Evolutionary conservation across 2,888 invertebrate genomes (phyloP), one percentile per base, ranked within the genome.

Genomic region (Plagodis pulveraria): DNA sequence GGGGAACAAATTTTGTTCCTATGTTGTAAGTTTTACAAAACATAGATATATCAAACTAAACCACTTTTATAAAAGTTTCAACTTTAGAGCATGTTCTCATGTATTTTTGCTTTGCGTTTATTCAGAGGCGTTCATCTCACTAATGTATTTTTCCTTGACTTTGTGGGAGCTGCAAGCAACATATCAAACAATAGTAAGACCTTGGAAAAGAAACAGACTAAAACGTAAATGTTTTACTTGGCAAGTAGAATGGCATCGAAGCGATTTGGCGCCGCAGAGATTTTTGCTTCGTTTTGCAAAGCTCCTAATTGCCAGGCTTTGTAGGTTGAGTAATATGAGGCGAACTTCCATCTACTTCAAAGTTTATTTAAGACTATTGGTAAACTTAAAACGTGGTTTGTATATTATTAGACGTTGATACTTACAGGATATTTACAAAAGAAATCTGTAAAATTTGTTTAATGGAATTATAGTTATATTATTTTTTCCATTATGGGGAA

Each of bases 141-240:
- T n/a, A 2, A 34, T 5, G 41, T 42, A 7, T 33, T 52, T 48
- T 52, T 40, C 45, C 42, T 45, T 47, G 41, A 36, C 43, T 61
- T 46, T 61, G 48, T 58, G 56, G 50, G 34, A 45, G 38, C 54
- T 63, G 59, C 51, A 60, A 52, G 38, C 49, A 50, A 63, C 46
- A 51, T 67, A 66, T 65, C 53, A 67, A 66, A 69, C 52, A 56
- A 66, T 63, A 53, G 58, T 58, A 47, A 66, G 63, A 60, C 66
- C 69, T 70, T 58, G 59, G 56, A 44, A 66, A 65, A 64, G 48
- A 58, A 63, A 45, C 63, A 56, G 63, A 62, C 62, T 65, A 69
- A 71, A 71, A 66, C 56, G 62, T 63, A 64, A 71, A 74, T 75
- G 71, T 74, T 78, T 69, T 71, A 72, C 74, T 78, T 78, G 73